Conservation (phyloP, 2,888 invertebrate genomes). For the Morinoia aosen region DNA sequence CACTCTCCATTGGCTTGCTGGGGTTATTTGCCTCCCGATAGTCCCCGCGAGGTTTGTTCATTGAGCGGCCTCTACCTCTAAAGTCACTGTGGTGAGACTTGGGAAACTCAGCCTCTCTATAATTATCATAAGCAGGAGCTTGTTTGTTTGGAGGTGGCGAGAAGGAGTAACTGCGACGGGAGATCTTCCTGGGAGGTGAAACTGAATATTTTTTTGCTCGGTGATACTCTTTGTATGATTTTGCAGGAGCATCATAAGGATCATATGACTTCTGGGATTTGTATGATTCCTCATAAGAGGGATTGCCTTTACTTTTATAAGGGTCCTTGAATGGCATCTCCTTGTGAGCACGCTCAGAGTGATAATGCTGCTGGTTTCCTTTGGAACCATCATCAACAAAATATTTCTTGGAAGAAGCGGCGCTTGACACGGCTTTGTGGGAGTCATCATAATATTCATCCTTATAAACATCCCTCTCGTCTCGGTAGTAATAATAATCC, state of each 20-base stretch:
- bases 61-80: background rate
- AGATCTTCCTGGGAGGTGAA: background rate
- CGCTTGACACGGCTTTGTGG: background rate
- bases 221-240: background rate
- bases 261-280: background rate
- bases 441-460: background rate
- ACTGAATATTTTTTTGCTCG: background rate
- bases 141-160: background rate
- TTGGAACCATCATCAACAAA: slow-evolving; percentile 18
- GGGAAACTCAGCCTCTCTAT: background rate
- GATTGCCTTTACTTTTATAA: background rate
- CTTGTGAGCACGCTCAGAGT: background rate
- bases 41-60: background rate
- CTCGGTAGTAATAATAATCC: slow-evolving; percentile 5
- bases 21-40: background rate
- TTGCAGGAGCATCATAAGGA: slow-evolving; percentile 9
- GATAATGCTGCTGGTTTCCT: background rate
- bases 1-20: background rate
- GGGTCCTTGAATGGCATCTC: background rate
- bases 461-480: background rate
- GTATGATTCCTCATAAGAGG: background rate
- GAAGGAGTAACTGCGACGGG: background rate
- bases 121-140: background rate
- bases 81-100: background rate
- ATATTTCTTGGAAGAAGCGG: background rate